phyloP scores from a whole-genome alignment of 2,888 invertebrate genomes.

The Xestia ashworthii region DNA sequence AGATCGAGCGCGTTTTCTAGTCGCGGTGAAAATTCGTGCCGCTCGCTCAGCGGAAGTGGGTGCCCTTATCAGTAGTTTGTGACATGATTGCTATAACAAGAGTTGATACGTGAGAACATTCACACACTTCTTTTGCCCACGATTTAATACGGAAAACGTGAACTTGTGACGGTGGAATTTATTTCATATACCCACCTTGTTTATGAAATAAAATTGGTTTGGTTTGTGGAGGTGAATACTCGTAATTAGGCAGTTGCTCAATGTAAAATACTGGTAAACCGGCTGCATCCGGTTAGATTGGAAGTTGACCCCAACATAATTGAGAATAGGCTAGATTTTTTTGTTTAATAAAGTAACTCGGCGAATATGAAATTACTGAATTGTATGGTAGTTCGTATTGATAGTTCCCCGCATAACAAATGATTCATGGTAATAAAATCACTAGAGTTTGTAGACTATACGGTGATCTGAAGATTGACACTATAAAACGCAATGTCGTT shows the following conservation, averaged over 20 bases:
- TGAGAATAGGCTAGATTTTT: neutral
- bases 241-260: no score
- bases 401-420: constrained; percentile 15
- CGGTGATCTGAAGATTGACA: constrained; percentile 31
- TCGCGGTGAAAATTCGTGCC: constrained; percentile 77
- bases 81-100: constrained; percentile 78
- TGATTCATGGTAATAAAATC: constrained; percentile 59
- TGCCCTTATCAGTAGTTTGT: constrained; percentile 85
- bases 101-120: constrained; percentile 81
- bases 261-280: neutral
- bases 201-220: neutral
- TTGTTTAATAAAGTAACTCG: neutral
- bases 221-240: neutral
- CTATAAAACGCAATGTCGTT: constrained; percentile 68
- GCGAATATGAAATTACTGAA: neutral
- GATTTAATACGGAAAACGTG: constrained; percentile 41
- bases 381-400: neutral
- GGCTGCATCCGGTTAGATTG: neutral
- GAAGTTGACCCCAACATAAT: neutral
- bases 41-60: constrained; percentile 81
- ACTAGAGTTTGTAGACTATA: constrained; percentile 32
- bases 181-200: constrained; percentile 7
- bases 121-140: constrained; percentile 62
- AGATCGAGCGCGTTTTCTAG: constrained; percentile 69
- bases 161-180: constrained; percentile 13